Conservation (phyloP, 2,797 vertebrate species). For the Meriones psammophilus region DNA sequence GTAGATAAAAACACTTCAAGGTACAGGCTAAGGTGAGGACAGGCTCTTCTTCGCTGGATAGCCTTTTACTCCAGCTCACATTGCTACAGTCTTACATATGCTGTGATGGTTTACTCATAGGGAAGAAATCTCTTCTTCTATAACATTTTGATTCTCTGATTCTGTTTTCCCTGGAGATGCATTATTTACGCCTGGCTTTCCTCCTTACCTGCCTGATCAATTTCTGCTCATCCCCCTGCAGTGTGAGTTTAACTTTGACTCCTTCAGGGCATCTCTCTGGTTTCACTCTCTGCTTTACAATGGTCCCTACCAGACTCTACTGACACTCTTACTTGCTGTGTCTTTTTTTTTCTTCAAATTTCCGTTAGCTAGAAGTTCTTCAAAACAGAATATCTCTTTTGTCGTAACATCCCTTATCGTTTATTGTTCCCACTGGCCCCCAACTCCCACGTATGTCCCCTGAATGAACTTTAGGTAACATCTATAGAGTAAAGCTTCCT, state of each 20-base stretch:
- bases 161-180: not conserved
- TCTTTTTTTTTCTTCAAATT: not conserved
- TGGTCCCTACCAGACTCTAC: not conserved
- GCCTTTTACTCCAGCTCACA: not conserved
- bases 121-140: not conserved
- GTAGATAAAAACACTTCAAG: not conserved
- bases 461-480: conserved; percentile 25
- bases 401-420: not conserved
- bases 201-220: not conserved
- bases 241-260: not conserved
- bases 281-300: not conserved
- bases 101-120: not conserved
- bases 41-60: not conserved
- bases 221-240: not conserved
- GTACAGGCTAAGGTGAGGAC: not conserved
- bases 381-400: not conserved
- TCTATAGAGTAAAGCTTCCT: not conserved
- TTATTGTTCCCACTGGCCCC: not conserved
- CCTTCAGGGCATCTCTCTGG: not conserved
- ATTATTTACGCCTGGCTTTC: not conserved
- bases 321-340: not conserved
- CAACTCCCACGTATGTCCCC: not conserved
- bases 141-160: not conserved
- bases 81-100: not conserved
- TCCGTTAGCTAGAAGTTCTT: not conserved